Base-by-base conservation (phyloP, 2,888 invertebrate genomes). In the Apomyelois bistriatella region DNA sequence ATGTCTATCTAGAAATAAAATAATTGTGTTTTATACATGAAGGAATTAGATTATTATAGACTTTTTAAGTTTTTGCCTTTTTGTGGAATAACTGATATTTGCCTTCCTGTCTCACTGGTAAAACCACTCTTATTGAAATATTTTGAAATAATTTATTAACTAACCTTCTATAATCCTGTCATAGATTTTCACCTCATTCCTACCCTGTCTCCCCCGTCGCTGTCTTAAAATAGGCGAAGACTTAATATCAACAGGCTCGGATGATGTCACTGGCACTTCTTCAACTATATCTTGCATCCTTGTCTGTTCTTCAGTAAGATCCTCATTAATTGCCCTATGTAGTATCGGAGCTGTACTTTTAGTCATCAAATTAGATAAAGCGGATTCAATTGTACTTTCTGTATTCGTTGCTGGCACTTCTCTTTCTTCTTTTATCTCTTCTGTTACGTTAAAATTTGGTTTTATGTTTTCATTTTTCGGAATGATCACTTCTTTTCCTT, bases 111-210 rank as follows among this genome's bases (percentile, higher is more conserved):
- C n/a, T n/a, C n/a, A n/a, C n/a, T n/a, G n/a, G n/a, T n/a, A n/a
- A n/a, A n/a, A n/a, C n/a, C n/a, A n/a, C n/a, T n/a, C n/a, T n/a
- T n/a, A n/a, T n/a, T n/a, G n/a, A n/a, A n/a, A n/a, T n/a, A n/a
- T n/a, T n/a, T n/a, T n/a, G n/a, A n/a, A n/a, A n/a, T n/a, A n/a
- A n/a, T 32, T 22, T 16, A 28, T n/a, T n/a, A 3, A 35, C 38
- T 37, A 64, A 88, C 89, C 91, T 77, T 91, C 91, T 67, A 90
- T 83, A 60, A 91, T 79, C 53, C 87, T 79, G 56, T 91, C 90
- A 72, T 91, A 90, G 43, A 91, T 90, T 61, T 91, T 91, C 9
- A 91, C 91, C 63, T 89, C 90, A 59, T 80, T 88, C 52, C 81
- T 69, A 0, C 89, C 88, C 56, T 87, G 88, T 10, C 90, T 65